A percentile compares a stretch with the other conserved stretches of the same genome.
These are phyloP conservation scores for Cyanistes caeruleus DNA, from an alignment of 2,113 vertebrate species.

Conservation along the genomic window DNA sequence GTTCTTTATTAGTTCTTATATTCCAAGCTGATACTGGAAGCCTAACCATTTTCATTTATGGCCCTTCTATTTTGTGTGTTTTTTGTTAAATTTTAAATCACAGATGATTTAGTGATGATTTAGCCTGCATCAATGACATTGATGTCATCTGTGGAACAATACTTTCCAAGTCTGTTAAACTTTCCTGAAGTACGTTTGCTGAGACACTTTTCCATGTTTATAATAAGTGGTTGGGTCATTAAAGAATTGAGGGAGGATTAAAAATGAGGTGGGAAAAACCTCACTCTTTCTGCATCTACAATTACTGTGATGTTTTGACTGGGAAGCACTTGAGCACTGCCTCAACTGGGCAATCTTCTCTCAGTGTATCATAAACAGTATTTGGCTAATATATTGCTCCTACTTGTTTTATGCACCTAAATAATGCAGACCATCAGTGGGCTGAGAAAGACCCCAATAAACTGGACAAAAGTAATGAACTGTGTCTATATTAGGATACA, in stretches of 20 bases:
- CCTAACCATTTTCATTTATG: conserved; percentile 6
- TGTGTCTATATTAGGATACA: neutral
- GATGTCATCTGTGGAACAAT: neutral
- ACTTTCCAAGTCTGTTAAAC: neutral
- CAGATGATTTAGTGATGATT: neutral
- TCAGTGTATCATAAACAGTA: neutral
- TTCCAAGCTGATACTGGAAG: neutral
- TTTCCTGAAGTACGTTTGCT: neutral
- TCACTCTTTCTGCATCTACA: neutral
- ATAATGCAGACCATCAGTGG: neutral
- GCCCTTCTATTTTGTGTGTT: neutral
- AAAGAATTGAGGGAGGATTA: neutral
- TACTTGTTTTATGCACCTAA: neutral
- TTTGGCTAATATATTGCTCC: neutral
- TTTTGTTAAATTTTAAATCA: conserved; percentile 19
- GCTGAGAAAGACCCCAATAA: neutral
- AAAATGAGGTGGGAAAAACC: neutral
- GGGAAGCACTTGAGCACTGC: neutral
- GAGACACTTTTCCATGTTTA: neutral
- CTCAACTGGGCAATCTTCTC: neutral
- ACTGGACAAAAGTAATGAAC: conserved; percentile 22
- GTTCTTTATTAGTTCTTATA: neutral
- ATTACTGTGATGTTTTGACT: neutral
- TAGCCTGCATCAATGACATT: neutral
- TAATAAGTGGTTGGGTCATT: neutral